These are phyloP conservation scores for Teleogryllus occipitalis DNA, from an alignment of 1,140 invertebrate genomes.

Conservation along the genomic window DNA sequence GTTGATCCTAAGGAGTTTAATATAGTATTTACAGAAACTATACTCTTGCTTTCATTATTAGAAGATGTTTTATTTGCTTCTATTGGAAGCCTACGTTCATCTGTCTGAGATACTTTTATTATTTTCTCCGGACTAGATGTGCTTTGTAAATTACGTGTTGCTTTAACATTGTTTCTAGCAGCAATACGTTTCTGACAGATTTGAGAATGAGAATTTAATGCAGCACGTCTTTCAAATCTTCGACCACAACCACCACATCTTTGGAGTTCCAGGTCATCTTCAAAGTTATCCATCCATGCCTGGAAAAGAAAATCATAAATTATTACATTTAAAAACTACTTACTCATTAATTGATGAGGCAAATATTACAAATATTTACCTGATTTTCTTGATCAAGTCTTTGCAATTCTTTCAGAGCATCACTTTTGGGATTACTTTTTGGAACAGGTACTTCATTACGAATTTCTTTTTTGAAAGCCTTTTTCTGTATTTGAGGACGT, in stretches of 20 bases:
- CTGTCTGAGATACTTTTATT: neutral
- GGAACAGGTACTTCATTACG: constrained; percentile 26
- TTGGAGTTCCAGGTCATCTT: constrained; percentile 45
- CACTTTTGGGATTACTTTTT: constrained; percentile 20
- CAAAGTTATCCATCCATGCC: constrained; percentile 50
- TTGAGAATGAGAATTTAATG: constrained; percentile 53
- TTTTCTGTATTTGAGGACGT: constrained; percentile 47
- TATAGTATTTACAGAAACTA: neutral
- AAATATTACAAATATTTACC: constrained; percentile 27
- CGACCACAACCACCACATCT: constrained; percentile 58
- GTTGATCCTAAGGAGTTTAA: neutral
- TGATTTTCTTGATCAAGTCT: constrained; percentile 27
- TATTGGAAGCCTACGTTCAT: neutral
- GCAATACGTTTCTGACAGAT: constrained; percentile 32
- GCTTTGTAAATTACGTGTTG: neutral
- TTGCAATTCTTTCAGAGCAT: constrained; percentile 10
- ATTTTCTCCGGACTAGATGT: neutral
- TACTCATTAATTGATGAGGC: neutral
- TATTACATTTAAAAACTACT: constrained; percentile 4
- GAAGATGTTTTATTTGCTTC: neutral
- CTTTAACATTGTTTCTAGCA: constrained; percentile 9
- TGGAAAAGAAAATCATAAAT: constrained; percentile 29
- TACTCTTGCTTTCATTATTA: neutral
- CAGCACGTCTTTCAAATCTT: constrained; percentile 55
- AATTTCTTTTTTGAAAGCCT: constrained; percentile 43